phyloP scores from a whole-genome alignment of 2,113 vertebrate species.

The Mesoclemmys tuberculata region DNA sequence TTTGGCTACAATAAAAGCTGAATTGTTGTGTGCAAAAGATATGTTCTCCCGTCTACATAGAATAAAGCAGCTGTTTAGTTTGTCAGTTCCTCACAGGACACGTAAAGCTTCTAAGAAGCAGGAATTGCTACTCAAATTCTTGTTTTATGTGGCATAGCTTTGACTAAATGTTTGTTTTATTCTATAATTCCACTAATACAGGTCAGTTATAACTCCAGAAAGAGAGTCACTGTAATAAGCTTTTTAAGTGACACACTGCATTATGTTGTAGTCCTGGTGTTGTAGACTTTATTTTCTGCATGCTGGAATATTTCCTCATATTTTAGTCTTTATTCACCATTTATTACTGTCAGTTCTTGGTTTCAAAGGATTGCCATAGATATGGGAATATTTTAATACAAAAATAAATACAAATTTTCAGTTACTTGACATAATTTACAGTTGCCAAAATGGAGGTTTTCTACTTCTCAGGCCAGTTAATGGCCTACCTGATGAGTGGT shows the following conservation, averaged over 20 bases:
- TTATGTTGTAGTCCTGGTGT: neutral
- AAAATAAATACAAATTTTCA: neutral
- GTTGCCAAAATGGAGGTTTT: neutral
- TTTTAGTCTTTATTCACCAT: neutral
- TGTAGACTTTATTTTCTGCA: neutral
- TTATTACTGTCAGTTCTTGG: neutral
- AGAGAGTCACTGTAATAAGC: neutral
- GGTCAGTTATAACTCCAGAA: neutral
- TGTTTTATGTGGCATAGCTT: neutral
- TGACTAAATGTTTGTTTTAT: neutral
- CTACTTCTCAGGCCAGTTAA: neutral
- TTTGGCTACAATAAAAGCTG: neutral
- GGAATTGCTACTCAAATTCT: neutral
- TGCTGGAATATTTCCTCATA: neutral
- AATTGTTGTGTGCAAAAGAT: neutral
- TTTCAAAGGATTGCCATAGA: neutral
- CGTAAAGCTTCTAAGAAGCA: neutral
- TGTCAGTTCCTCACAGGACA: neutral
- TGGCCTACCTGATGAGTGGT: rapidly evolving
- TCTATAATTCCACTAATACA: neutral
- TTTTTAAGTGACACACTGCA: neutral
- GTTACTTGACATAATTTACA: neutral
- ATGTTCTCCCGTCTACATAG: neutral
- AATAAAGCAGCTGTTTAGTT: neutral
- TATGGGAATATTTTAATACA: neutral